Conservation (phyloP, 2,888 invertebrate genomes). For the Parnassius orleans region DNA sequence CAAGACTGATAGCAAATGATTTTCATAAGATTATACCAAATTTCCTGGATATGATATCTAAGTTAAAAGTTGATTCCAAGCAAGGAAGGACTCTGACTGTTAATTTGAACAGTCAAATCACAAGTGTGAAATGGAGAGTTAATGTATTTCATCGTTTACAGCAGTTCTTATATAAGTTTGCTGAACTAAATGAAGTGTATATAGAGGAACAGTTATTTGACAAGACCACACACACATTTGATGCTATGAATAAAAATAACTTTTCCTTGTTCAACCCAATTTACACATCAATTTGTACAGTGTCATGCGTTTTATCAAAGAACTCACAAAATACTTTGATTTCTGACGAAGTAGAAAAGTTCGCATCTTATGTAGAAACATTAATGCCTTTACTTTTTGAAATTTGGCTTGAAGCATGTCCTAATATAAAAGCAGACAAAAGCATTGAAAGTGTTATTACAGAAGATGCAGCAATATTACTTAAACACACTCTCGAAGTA, state of each 20-base stretch:
- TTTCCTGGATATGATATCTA: constrained; percentile 93
- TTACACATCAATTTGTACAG: constrained; percentile 55
- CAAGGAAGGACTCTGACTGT: constrained; percentile 85
- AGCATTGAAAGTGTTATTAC: constrained; percentile 75
- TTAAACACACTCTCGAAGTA: constrained; percentile 83
- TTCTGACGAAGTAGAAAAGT: constrained; percentile 69
- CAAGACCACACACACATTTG: constrained; percentile 45
- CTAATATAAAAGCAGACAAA: constrained; percentile 62
- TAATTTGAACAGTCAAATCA: constrained; percentile 86
- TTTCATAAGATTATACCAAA: constrained; percentile 87
- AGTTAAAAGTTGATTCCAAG: constrained; percentile 82
- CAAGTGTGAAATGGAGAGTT: constrained; percentile 89
- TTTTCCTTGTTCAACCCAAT: constrained; percentile 58
- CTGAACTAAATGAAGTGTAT: constrained; percentile 49
- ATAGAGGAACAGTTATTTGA: constrained; percentile 33
- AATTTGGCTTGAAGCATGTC: constrained; percentile 91
- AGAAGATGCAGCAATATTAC: constrained; percentile 83
- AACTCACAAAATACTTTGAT: constrained; percentile 49
- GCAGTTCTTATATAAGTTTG: constrained; percentile 65
- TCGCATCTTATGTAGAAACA: constrained; percentile 83
- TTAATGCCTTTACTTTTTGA: constrained; percentile 90
- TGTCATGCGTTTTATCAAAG: constrained; percentile 68
- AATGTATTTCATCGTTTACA: constrained; percentile 87
- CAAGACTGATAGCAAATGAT: constrained; percentile 83
- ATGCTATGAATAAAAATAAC: constrained; percentile 47